Conservation (phyloP, 2,113 vertebrate genomes). For the Opisthocomus hoazin region DNA sequence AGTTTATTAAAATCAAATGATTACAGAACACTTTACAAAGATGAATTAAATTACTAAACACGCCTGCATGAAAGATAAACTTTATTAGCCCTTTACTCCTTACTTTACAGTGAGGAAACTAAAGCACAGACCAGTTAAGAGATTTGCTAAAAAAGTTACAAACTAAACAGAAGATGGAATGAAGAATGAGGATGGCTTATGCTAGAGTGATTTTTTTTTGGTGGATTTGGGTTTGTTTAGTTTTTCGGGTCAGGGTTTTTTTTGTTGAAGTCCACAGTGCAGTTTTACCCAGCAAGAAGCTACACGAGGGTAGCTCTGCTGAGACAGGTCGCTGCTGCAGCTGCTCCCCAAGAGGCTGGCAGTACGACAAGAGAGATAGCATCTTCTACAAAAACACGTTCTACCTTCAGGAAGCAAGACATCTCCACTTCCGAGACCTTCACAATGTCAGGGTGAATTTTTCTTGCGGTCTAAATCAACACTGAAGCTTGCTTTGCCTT, state of each 20-base stretch:
- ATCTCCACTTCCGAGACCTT: background rate
- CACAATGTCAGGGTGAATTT: background rate
- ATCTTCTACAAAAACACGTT: background rate
- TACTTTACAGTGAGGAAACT: background rate
- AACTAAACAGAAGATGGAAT: background rate
- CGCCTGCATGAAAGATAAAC: background rate
- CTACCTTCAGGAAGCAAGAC: background rate
- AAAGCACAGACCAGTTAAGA: background rate
- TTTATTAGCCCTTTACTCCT: background rate
- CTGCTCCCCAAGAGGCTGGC: background rate
- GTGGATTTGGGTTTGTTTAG: background rate
- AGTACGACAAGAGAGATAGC: background rate
- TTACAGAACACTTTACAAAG: background rate
- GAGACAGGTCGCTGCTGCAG: background rate
- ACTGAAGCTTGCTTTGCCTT: background rate
- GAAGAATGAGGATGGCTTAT: background rate
- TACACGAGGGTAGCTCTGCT: background rate
- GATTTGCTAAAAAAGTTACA: background rate
- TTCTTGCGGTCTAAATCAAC: background rate
- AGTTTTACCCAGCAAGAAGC: background rate
- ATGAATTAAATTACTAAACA: constrained; percentile 15
- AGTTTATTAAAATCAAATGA: constrained; percentile 44
- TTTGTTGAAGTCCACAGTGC: background rate
- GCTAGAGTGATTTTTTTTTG: background rate
- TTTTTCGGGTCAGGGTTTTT: background rate